These are phyloP conservation scores for Megalonaias nervosa DNA, from an alignment of 1,140 invertebrate genomes.

Conservation along the genomic window DNA sequence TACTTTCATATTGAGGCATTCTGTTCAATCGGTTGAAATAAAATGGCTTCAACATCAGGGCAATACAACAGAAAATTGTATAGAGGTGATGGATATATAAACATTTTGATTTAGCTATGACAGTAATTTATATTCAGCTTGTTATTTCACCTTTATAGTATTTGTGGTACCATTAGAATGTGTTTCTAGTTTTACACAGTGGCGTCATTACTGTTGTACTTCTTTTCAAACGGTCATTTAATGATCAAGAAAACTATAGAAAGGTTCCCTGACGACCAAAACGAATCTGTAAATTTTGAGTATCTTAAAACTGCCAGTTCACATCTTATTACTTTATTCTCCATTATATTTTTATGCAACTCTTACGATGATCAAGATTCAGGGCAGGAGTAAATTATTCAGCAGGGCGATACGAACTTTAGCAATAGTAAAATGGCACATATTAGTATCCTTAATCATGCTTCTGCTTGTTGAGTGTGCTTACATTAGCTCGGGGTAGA, in stretches of 20 bases:
- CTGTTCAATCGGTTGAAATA: too few species aligned
- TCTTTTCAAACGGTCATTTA: slow-evolving; percentile 12
- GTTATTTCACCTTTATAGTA: too few species aligned
- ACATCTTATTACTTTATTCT: slow-evolving; percentile 30
- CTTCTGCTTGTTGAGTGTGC: slow-evolving; percentile 60
- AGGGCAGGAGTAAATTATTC: slow-evolving; percentile 51
- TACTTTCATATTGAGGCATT: too few species aligned
- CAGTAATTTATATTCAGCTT: too few species aligned
- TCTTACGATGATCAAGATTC: slow-evolving; percentile 30
- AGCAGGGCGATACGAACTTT: slow-evolving; percentile 41
- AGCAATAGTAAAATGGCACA: slow-evolving; percentile 26
- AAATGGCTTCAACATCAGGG: too few species aligned
- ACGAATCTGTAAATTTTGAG: slow-evolving; percentile 49
- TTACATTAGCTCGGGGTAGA: slow-evolving; percentile 48
- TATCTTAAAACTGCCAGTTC: slow-evolving; percentile 47
- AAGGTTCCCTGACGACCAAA: slow-evolving; percentile 15
- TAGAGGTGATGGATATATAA: too few species aligned
- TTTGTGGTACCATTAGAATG: too few species aligned
- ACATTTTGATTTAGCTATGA: too few species aligned
- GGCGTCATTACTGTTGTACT: slow-evolving; percentile 18
- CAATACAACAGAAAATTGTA: too few species aligned
- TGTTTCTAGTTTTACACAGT: too few species aligned
- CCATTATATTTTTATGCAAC: slow-evolving; percentile 41
- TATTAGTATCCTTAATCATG: slow-evolving; percentile 54
- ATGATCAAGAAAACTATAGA: slow-evolving; percentile 24